phyloP scores from a whole-genome alignment of 2,113 vertebrate genomes.

The Ictidomys tridecemlineatus region DNA sequence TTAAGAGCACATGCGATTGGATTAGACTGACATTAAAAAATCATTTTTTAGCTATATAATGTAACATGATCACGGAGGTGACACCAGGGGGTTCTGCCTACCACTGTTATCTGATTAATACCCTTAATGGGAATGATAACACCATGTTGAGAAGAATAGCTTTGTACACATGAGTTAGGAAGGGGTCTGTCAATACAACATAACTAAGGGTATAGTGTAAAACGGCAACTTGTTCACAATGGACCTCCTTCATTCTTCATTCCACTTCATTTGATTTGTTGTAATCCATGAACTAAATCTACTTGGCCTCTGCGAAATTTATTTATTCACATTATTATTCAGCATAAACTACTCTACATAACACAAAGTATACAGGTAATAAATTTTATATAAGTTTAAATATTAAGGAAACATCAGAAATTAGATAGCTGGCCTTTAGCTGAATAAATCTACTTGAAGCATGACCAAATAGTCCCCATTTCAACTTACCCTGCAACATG shows the following conservation, averaged over 20 bases:
- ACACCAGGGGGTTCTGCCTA: background rate
- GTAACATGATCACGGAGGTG: background rate
- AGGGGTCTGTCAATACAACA: background rate
- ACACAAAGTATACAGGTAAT: background rate
- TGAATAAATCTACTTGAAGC: background rate
- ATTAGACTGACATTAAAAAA: background rate
- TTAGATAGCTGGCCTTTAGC: background rate
- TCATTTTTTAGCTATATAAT: background rate
- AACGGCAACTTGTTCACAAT: background rate
- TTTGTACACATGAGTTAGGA: background rate
- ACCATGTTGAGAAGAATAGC: background rate
- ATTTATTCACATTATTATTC: background rate
- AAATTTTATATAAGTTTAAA: background rate
- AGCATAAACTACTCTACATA: background rate
- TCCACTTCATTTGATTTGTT: background rate
- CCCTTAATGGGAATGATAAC: background rate
- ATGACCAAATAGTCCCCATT: background rate
- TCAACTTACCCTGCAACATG: background rate
- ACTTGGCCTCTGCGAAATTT: background rate
- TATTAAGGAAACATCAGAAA: background rate
- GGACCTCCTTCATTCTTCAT: background rate
- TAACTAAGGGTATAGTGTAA: background rate
- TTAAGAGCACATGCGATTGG: background rate
- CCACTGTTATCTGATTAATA: background rate
- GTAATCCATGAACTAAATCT: background rate